Evolutionary conservation across 2,113 vertebrate genomes (phyloP), one percentile per base, ranked within the genome.

Genomic region (Amphilophus citrinellus): DNA sequence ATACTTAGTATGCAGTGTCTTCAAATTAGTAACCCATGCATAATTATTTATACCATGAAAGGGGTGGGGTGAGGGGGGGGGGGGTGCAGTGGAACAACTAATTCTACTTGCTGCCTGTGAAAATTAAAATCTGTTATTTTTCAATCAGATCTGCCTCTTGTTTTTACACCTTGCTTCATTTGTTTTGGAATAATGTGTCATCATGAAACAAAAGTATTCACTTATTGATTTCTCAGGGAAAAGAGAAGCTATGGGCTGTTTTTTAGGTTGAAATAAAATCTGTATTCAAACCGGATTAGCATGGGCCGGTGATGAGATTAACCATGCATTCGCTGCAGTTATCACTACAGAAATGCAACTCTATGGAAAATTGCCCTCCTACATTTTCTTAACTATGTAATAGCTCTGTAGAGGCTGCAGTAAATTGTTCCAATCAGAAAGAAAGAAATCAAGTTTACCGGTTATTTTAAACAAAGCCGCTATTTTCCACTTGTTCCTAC

Each of bases 21-120:
- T 96, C 96, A 97, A 96, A 98, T 97, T 97, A 98, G 97, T 97
- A 97, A 96, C 95, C 97, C 96, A 91, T 95, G 96, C 95, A 95
- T 97, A 97, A 98, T 99, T 98, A 98, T 98, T 97, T 97, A 97
- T 98, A 97, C 96, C 95, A 96, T 94, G 97, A 87, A 80, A 93
- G 56, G 86, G 66, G 73, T 11, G 30, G 17, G 60, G 24, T 39
- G 37, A 39, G 6, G 66, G 73, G 32, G 18, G 32, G 18, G 24
- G 56, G 94, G 61, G 76, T 95, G 95, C 95, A 96, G 96, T 96
- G 97, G 96, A 97, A 97, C 94, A 97, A 96, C 95, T 96, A 95
- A 97, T 97, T 98, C 96, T 97, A 96, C 95, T 97, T 96, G 95
- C 96, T 94, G 97, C 96, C 95, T 96, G 95, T 96, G 95, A 97